These are phyloP conservation scores for Platycheirus rosarum DNA, from an alignment of 2,888 invertebrate species.

Conservation along the genomic window DNA sequence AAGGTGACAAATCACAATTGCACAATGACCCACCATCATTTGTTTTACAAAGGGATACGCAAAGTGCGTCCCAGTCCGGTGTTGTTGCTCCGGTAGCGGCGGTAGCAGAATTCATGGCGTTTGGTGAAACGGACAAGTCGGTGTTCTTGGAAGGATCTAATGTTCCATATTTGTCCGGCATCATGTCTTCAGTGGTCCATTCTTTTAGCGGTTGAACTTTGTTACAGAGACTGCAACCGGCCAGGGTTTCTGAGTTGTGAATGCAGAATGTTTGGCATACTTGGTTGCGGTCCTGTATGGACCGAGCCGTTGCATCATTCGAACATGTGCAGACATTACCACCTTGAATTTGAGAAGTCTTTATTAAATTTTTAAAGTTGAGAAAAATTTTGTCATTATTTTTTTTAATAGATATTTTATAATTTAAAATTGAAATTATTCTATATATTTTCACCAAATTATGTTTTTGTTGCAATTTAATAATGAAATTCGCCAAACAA, in stretches of 20 bases:
- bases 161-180: background rate
- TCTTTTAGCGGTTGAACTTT: conserved; percentile 57
- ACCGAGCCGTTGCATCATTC: conserved; percentile 36
- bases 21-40: conserved; percentile 90
- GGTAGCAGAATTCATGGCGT: conserved; percentile 45
- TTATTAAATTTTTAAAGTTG: no score
- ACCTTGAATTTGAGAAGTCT: conserved; percentile 74
- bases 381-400: no score
- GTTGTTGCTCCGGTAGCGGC: conserved; percentile 74
- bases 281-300: conserved; percentile 70
- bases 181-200: conserved; percentile 22
- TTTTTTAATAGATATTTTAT: no score
- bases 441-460: no score
- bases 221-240: conserved; percentile 80
- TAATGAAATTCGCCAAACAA: no score
- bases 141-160: conserved; percentile 12
- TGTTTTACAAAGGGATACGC: conserved; percentile 86
- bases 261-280: conserved; percentile 79
- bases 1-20: conserved; percentile 88
- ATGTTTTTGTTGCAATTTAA: no score
- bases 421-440: no score
- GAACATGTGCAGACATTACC: conserved; percentile 76
- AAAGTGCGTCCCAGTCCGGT: conserved; percentile 87
- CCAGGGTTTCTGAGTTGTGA: conserved; percentile 76
- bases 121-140: conserved; percentile 3